Percentiles rank a stretch among this genome's conserved stretches.
Conservation (phyloP, 2,113 vertebrate species). For the Seriola aureovittata region DNA sequence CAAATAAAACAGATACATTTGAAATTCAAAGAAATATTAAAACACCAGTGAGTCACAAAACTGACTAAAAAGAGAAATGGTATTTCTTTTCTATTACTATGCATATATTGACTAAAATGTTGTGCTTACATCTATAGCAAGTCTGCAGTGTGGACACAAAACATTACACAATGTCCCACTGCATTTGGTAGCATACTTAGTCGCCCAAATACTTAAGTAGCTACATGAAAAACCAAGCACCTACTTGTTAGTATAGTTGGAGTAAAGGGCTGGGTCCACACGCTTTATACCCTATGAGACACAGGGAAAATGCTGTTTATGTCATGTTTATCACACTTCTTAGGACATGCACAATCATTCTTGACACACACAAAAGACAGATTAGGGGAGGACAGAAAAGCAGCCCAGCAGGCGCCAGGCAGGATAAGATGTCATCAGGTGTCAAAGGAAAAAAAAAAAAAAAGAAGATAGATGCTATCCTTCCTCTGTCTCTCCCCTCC, state of each 20-base stretch:
- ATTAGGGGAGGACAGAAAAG: neutral
- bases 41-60: neutral
- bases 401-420: constrained; percentile 20
- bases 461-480: constrained; percentile 33
- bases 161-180: neutral
- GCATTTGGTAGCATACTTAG: neutral
- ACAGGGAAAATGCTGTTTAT: constrained; percentile 3
- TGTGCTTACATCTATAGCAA: neutral
- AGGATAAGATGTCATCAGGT: constrained; percentile 47
- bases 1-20: neutral
- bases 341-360: neutral
- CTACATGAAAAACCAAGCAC: neutral
- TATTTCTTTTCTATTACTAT: neutral
- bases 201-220: neutral
- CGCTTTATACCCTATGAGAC: constrained; percentile 90
- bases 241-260: constrained; percentile 78
- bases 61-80: neutral
- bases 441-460: constrained; percentile 31
- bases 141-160: neutral
- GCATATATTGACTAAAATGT: neutral
- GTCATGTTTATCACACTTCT: neutral
- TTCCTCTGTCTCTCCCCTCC: constrained; percentile 30
- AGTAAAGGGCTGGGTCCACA: constrained; percentile 89
- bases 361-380: constrained; percentile 5
- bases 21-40: neutral